These are phyloP conservation scores for Cinclus cinclus DNA, from an alignment of 2,113 vertebrate species.

Conservation along the genomic window DNA sequence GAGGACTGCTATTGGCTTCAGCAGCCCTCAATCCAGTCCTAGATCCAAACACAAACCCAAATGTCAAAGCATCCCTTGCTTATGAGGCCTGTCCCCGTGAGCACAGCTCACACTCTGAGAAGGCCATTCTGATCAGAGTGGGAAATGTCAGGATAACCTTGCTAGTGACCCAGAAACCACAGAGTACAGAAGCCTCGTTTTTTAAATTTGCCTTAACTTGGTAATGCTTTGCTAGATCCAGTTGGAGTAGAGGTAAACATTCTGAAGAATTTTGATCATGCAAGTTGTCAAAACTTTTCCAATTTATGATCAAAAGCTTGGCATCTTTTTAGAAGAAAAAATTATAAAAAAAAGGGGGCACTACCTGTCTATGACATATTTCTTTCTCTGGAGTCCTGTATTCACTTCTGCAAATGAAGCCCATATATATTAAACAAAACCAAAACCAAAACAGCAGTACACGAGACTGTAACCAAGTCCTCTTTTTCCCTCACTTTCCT, in stretches of 20 bases:
- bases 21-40: background rate
- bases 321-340: background rate
- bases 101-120: background rate
- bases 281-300: background rate
- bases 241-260: background rate
- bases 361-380: background rate
- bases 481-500: background rate
- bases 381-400: background rate
- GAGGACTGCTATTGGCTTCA: background rate
- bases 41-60: background rate
- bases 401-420: background rate
- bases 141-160: background rate
- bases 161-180: background rate
- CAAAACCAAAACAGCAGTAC: background rate
- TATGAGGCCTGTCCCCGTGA: background rate
- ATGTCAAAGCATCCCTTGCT: background rate
- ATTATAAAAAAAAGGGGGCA: background rate
- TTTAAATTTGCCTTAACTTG: background rate
- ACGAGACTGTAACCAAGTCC: background rate
- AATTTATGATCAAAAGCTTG: background rate
- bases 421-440: background rate
- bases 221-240: background rate
- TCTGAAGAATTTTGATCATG: background rate
- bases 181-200: accelerated
- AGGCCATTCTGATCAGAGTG: background rate